Percentiles rank a stretch among this genome's conserved stretches.
Evolutionary conservation across 1,140 invertebrate genomes (phyloP).

Genomic region (Papilio polyxenes): DNA sequence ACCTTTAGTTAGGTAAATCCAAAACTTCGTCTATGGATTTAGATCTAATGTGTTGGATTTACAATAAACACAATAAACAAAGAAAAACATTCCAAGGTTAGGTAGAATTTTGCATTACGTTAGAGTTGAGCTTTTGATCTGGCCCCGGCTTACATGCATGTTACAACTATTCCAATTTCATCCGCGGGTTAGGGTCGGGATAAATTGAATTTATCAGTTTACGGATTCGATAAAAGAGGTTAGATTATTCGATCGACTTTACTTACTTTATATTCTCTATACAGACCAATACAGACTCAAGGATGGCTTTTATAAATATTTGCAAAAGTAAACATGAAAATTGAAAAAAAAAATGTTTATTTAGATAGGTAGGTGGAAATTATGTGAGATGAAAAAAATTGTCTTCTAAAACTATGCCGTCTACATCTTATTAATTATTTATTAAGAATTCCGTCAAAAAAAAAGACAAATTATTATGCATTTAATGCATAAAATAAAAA

Average conservation of each 20-base stretch:
- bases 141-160: constrained; percentile 17
- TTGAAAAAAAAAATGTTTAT: no score
- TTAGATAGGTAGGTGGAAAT: no score
- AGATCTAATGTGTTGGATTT: background rate
- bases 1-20: background rate
- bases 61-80: constrained; percentile 17
- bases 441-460: no score
- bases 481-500: no score
- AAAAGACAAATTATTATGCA: no score
- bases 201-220: constrained; percentile 20
- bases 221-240: background rate
- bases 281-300: no score
- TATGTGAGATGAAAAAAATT: no score
- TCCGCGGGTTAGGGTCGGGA: background rate
- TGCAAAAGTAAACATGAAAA: no score
- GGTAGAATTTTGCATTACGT: constrained; percentile 29
- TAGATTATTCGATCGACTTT: background rate
- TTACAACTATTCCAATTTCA: constrained; percentile 28
- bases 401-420: no score
- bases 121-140: constrained; percentile 18
- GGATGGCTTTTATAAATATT: no score
- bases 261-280: background rate
- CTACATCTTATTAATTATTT: no score
- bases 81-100: background rate
- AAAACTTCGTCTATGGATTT: constrained; percentile 3